Conservation (phyloP, 2,113 vertebrate species). For the Eulemur macaco region DNA sequence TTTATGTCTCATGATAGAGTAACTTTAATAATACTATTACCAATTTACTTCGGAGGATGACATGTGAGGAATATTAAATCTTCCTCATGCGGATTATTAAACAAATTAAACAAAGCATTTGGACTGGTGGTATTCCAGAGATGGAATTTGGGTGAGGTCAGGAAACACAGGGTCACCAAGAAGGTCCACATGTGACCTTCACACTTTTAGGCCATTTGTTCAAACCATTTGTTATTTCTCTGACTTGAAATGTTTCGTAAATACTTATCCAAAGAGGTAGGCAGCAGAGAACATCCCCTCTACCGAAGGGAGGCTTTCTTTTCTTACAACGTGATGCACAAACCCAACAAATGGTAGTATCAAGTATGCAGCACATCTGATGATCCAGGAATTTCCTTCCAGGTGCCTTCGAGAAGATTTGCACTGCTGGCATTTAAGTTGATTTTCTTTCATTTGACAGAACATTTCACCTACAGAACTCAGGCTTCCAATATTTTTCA, state of each 20-base stretch:
- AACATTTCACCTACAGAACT: slow-evolving; percentile 32
- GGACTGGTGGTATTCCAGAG: slow-evolving; percentile 5
- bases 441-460: slow-evolving; percentile 41
- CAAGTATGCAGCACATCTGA: neutral
- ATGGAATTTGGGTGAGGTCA: neutral
- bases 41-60: slow-evolving; percentile 59
- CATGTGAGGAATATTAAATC: slow-evolving; percentile 62
- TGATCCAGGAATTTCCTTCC: neutral
- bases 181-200: neutral
- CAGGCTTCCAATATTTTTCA: slow-evolving; percentile 1
- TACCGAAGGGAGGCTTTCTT: neutral
- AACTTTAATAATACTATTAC: slow-evolving; percentile 62
- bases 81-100: slow-evolving; percentile 67
- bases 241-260: neutral
- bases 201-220: neutral
- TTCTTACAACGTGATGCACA: neutral
- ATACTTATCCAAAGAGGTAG: neutral
- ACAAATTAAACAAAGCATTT: slow-evolving; percentile 56
- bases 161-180: neutral
- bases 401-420: neutral
- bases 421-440: neutral
- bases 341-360: neutral
- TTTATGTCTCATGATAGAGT: slow-evolving; percentile 50
- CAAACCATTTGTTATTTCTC: neutral
- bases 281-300: neutral